Evolutionary conservation across 30 jellyfish, hydroid and myxozoan species (phyloP), one percentile per base, ranked within the genome.

Genomic region (Aurelia sp.): DNA sequence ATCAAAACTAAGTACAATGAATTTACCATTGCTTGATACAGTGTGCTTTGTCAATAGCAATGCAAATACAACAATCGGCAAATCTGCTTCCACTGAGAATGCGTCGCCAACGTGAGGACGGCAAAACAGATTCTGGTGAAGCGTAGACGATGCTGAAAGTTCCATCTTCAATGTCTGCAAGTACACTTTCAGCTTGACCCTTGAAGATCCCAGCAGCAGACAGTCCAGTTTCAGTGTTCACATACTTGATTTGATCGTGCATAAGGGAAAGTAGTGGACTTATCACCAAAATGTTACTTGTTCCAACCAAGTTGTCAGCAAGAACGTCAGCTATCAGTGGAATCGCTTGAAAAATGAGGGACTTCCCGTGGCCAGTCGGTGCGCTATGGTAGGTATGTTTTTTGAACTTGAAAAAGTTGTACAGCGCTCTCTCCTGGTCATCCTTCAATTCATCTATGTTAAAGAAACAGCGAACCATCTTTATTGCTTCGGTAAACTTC

Each of bases 321-420:
- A 74, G 73, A 74, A 20, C 72, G 60, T 74, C 86, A 4, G 72
- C 74, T 20, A 74, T 53, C 16, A 50, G 72, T 57, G 86, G 86
- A 57, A 74, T 74, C 52, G 86, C 3, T 74, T 74, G 86, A 74
- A 50, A 74, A 74, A 74, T 53, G 24, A 74, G 60, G 63, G 86
- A 74, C 48, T 74, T 74, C 60, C 86, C 86, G 86, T 74, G 60
- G 72, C 74, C 86, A 47, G 86, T 74, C 16, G 72, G 86, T 20
- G 86, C 73, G 20, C 86, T 74, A 76, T 20, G 6, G 73, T 74
- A 74, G 2, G 48, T 74, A 21, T 74, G 17, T 24, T 74, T 74
- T 57, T 65, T 65, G 76, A 65, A 65, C 76, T 65, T 27, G 38
- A 65, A 65, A 65, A 65, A 65, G 76, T 31, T 65, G 76, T 65